phyloP scores from a whole-genome alignment of 1,140 invertebrate species.

The Neodiprion lecontei region DNA sequence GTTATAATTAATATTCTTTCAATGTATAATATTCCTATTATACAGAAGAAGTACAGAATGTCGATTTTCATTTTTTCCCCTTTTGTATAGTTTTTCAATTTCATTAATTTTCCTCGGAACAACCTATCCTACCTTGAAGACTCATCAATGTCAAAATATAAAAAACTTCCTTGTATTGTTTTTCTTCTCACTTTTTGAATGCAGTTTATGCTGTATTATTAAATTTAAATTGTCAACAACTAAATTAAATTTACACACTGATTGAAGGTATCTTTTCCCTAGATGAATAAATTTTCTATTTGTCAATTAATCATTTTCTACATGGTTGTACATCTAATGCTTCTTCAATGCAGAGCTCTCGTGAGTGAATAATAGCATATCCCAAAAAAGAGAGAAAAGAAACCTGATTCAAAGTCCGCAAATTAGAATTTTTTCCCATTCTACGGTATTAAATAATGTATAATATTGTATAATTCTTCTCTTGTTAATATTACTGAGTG shows the following conservation, averaged over 20 bases:
- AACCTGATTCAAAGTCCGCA: too few relatives aligned
- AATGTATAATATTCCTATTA: slow-evolving; percentile 52
- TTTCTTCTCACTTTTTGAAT: slow-evolving; percentile 16
- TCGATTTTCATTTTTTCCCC: slow-evolving; percentile 35
- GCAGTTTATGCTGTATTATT: background rate
- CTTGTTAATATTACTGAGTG: too few relatives aligned
- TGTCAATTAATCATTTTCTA: background rate
- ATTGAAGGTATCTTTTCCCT: background rate
- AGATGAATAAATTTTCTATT: background rate
- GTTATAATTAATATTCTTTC: slow-evolving; percentile 39
- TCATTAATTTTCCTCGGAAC: background rate
- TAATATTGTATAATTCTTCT: too few relatives aligned
- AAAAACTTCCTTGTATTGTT: slow-evolving; percentile 19
- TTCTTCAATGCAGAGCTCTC: too few relatives aligned
- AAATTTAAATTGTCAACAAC: background rate
- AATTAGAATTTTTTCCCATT: too few relatives aligned
- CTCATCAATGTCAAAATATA: background rate
- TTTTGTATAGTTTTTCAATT: slow-evolving; percentile 24
- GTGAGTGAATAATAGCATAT: too few relatives aligned
- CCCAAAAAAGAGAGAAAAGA: too few relatives aligned
- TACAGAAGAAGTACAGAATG: slow-evolving; percentile 53
- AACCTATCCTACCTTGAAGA: background rate
- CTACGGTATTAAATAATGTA: too few relatives aligned
- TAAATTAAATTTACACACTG: background rate
- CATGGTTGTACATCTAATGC: too few relatives aligned